Conservation (phyloP, 2,888 invertebrate species). For the Graphium colonna region DNA sequence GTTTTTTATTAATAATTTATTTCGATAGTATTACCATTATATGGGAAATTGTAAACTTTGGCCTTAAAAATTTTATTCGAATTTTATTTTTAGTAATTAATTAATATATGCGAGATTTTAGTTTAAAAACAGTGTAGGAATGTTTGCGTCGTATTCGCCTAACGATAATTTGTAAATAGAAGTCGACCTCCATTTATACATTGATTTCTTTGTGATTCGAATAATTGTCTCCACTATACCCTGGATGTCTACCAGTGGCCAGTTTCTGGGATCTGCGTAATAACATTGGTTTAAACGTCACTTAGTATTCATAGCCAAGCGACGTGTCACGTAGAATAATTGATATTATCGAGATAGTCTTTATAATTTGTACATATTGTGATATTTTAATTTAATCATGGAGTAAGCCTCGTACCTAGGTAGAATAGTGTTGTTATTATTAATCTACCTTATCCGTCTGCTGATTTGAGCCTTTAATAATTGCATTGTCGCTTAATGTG, state of each 20-base stretch:
- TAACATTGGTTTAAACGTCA: slow-evolving; percentile 38
- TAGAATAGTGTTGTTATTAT: slow-evolving; percentile 48
- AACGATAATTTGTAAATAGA: slow-evolving; percentile 19
- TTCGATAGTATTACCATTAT: slow-evolving; percentile 49
- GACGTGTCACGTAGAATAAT: slow-evolving; percentile 29
- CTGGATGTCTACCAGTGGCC: slow-evolving; percentile 31
- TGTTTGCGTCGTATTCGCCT: slow-evolving; percentile 7
- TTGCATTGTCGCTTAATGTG: slow-evolving; percentile 35
- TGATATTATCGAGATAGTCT: slow-evolving; percentile 67
- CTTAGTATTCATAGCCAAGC: slow-evolving; percentile 23
- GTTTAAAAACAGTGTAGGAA: slow-evolving; percentile 24
- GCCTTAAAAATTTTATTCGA: slow-evolving; percentile 36
- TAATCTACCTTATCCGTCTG: slow-evolving; percentile 53
- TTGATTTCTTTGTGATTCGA: slow-evolving; percentile 22
- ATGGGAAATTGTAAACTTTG: slow-evolving; percentile 36
- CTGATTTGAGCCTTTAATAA: slow-evolving; percentile 47
- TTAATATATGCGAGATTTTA: slow-evolving; percentile 29
- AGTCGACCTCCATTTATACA: slow-evolving; percentile 9
- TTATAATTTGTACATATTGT: slow-evolving; percentile 76
- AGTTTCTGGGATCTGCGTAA: slow-evolving; percentile 43
- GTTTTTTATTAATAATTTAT: slow-evolving; percentile 38
- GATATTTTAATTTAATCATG: slow-evolving; percentile 77
- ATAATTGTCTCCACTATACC: slow-evolving; percentile 30
- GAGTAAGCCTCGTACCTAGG: slow-evolving; percentile 66
- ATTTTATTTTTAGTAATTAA: slow-evolving; percentile 40